Conservation (phyloP, 37 sponge, comb jelly and placozoan genomes). For the Axinella damicornis region DNA sequence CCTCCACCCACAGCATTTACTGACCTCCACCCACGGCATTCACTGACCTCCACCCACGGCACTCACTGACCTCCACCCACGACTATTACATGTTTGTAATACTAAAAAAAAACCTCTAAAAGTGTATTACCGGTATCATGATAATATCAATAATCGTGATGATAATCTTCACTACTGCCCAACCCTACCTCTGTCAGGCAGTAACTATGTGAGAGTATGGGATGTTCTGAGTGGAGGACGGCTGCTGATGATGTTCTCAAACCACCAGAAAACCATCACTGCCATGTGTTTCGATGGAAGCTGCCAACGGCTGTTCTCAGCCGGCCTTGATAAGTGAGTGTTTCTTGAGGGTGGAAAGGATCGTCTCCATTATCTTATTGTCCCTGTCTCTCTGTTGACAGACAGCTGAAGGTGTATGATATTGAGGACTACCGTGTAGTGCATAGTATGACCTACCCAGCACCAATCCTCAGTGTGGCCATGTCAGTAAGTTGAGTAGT, state of each 20-base stretch:
- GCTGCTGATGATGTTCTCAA: slow-evolving; percentile 78
- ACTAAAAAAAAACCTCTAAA: no score
- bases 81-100: no score
- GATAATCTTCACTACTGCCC: no score
- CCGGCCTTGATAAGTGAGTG: slow-evolving; percentile 87
- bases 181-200: slow-evolving; percentile 23
- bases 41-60: no score
- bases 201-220: slow-evolving; percentile 91
- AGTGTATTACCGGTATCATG: no score
- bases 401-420: slow-evolving; percentile 95
- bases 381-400: background rate
- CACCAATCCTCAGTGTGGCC: slow-evolving; percentile 87
- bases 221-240: slow-evolving; percentile 81
- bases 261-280: slow-evolving; percentile 98
- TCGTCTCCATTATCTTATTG: no score
- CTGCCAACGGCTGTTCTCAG: slow-evolving; percentile 83
- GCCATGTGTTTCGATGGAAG: slow-evolving; percentile 82
- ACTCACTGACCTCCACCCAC: no score
- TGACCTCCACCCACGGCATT: no score
- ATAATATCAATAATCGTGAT: no score
- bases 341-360: no score
- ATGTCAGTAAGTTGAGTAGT: slow-evolving; percentile 78
- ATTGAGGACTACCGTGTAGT: slow-evolving; percentile 85
- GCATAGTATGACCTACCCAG: slow-evolving; percentile 88
- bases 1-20: no score